Evolutionary conservation across 2,888 invertebrate genomes (phyloP), one percentile per base, ranked within the genome.

Genomic region (Boloria euphrosyne): DNA sequence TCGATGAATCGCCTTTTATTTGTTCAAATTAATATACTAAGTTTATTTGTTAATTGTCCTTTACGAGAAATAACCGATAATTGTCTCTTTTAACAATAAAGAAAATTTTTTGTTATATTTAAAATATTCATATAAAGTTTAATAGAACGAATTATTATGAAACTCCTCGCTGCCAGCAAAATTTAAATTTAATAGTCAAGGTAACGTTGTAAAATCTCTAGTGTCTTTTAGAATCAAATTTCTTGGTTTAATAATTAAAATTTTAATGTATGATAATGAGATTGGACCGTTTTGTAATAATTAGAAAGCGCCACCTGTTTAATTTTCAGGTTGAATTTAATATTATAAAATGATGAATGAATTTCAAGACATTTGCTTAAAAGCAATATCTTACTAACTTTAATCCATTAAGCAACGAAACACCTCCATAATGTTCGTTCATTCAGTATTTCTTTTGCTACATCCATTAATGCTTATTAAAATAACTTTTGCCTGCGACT

Each of bases 241-340:
- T 61, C 57, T 79, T 77, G 79, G 81, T 83, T 74, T 73, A 79
- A 80, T 79, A 83, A 85, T 87, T 85, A 84, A 38, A 38, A 86
- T 86, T 84, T 83, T 81, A 88, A 88, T 84, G 74, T 86, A 87
- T 87, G 84, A 65, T 81, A 87, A 88, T 87, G 79, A 82, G 53
- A 44, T 64, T 51, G 65, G 65, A 67, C 67, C 53, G 50, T 65
- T 65, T 47, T 67, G 67, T 67, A 61, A 64, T 64, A 69, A 69
- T 67, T 53, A 65, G 61, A 57, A 46, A 73, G 75, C 62, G 72
- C 76, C 78, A 77, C 73, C 77, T 80, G 82, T 75, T 69, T 71
- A 43, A 17, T 17, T 54, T 63, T 57, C 55, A 44, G 18, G 57
- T 62, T 68, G 43, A 58, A 68, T 68, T 27, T 52, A 22, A 44